Percentiles rank a stretch among this genome's conserved stretches.
Evolutionary conservation across 92 coral and sea anemone genomes (phyloP).

Genomic region (Desmophyllum pertusum): DNA sequence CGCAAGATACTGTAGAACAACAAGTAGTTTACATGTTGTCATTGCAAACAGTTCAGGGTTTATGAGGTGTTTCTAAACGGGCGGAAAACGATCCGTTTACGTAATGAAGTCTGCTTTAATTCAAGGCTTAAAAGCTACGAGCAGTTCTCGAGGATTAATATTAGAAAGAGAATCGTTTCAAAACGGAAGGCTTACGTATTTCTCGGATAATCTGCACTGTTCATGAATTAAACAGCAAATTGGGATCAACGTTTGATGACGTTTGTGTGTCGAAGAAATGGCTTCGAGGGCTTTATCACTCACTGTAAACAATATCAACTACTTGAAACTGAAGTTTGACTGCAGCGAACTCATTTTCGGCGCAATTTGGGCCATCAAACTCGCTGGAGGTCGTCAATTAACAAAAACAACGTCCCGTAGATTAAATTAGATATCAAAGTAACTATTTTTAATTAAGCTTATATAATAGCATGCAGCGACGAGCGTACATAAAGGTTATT

Average conservation of each 20-base stretch:
- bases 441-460: background rate
- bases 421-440: background rate
- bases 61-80: background rate
- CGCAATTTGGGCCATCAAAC: background rate
- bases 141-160: background rate
- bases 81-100: background rate
- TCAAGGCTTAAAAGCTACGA: background rate
- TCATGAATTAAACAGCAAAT: slow-evolving; percentile 10
- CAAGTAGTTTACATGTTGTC: slow-evolving; percentile 18
- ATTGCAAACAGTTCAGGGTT: background rate
- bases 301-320: background rate
- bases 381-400: background rate
- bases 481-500: background rate
- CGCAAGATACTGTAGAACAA: background rate
- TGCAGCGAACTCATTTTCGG: background rate
- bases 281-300: background rate
- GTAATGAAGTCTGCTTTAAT: background rate
- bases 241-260: slow-evolving; percentile 9
- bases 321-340: background rate
- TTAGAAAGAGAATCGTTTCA: background rate
- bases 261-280: background rate
- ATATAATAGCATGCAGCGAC: background rate
- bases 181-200: background rate
- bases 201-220: background rate
- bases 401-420: slow-evolving; percentile 10